Evolutionary conservation across 2,113 vertebrate genomes (phyloP).

Genomic region (Tyto alba): DNA sequence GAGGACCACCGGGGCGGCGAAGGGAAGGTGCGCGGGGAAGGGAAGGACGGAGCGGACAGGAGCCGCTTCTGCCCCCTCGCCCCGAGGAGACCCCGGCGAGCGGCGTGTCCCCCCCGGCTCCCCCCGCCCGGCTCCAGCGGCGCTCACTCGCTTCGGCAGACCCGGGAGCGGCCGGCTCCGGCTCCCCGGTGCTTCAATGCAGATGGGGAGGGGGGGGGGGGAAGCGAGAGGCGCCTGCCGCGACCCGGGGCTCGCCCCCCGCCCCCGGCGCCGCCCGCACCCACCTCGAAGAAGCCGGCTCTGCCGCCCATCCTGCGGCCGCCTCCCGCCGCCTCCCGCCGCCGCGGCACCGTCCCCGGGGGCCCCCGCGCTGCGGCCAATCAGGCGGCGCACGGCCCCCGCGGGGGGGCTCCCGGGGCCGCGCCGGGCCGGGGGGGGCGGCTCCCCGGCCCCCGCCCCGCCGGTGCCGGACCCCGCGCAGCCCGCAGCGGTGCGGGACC

Average conservation of each 20-base stretch:
- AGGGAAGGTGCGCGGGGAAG: not conserved
- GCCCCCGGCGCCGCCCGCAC: not conserved
- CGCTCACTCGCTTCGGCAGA: not conserved
- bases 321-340: not conserved
- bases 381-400: not conserved
- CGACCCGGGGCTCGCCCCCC: not conserved
- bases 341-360: not conserved
- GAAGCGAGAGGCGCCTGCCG: not conserved
- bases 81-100: not conserved
- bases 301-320: constrained; percentile 54
- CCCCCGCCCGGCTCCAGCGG: not conserved
- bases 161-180: not conserved
- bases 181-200: not conserved
- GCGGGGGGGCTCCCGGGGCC: not conserved
- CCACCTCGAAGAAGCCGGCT: constrained; percentile 65
- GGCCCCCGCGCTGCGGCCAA: not conserved
- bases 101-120: not conserved
- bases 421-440: not conserved
- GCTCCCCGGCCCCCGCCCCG: not conserved
- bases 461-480: not conserved
- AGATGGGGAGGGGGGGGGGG: not conserved
- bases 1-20: not conserved
- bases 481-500: not conserved
- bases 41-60: not conserved
- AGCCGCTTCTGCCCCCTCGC: not conserved